A percentile compares a stretch with the other conserved stretches of the same genome.
Evolutionary conservation across 2,888 invertebrate genomes (phyloP).

Genomic region (Conomelus anceps): DNA sequence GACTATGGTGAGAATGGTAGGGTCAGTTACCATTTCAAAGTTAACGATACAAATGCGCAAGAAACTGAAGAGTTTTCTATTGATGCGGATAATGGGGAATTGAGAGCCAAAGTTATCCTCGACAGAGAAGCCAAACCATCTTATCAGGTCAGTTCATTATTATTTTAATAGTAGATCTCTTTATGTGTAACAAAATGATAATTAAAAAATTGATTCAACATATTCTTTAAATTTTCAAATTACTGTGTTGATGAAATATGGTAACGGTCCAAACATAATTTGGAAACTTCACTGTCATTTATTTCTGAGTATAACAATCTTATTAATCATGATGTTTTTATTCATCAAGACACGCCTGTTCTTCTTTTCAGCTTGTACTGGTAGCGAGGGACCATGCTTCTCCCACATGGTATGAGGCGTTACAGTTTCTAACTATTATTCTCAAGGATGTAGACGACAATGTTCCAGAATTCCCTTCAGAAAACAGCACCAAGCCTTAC

Average conservation of each 20-base stretch:
- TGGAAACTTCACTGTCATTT: not conserved
- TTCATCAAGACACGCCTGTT: not conserved
- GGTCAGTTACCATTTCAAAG: constrained; percentile 75
- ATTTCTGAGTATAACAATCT: not conserved
- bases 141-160: constrained; percentile 53
- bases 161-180: no score
- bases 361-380: constrained; percentile 55
- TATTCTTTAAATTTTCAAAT: no score
- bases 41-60: constrained; percentile 65
- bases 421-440: constrained; percentile 65
- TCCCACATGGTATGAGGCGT: constrained; percentile 70
- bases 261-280: not conserved
- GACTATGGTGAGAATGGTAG: constrained; percentile 78
- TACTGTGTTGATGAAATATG: no score
- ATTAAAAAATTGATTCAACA: no score
- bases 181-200: no score
- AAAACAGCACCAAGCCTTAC: constrained; percentile 50
- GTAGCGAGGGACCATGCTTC: constrained; percentile 78
- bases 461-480: constrained; percentile 64
- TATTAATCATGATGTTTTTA: not conserved
- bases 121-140: constrained; percentile 66
- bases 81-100: constrained; percentile 68
- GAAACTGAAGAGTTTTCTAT: constrained; percentile 78
- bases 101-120: constrained; percentile 68
- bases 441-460: constrained; percentile 78